Evolutionary conservation across 2,888 invertebrate species (phyloP).

Genomic region (Argynnis bischoffii): DNA sequence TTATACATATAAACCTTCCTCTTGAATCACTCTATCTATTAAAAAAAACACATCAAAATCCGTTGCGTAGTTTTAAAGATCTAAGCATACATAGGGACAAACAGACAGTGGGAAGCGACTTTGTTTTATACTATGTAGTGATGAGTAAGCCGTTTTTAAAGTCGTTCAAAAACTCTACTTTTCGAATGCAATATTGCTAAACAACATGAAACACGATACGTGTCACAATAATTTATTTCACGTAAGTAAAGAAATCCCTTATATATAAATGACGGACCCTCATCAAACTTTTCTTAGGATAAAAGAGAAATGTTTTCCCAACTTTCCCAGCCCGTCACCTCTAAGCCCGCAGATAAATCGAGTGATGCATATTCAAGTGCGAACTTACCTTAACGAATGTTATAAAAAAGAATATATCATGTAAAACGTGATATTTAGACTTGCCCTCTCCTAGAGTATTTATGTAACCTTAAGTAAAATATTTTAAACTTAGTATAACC

Average conservation of each 20-base stretch:
- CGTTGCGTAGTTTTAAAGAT: too few species aligned
- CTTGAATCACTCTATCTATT: too few species aligned
- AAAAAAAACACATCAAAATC: too few species aligned
- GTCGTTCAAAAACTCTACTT: too few species aligned
- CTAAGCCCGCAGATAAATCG: constrained; percentile 16
- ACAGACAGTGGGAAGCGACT: too few species aligned
- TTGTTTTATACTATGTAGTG: too few species aligned
- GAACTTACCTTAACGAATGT: constrained; percentile 24
- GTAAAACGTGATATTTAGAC: constrained; percentile 13
- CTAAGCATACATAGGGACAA: too few species aligned
- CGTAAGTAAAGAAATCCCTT: constrained; percentile 9
- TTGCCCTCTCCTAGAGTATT: too few species aligned
- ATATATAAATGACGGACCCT: constrained; percentile 19
- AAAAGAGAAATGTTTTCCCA: constrained; percentile 17
- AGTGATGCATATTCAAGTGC: constrained; percentile 21
- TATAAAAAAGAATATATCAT: constrained; percentile 9
- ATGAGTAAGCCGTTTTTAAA: too few species aligned
- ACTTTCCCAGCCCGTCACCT: constrained; percentile 18
- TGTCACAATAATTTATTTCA: constrained; percentile 20
- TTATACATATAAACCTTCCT: too few species aligned
- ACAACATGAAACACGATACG: background rate
- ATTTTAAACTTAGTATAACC: too few species aligned
- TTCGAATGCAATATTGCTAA: background rate
- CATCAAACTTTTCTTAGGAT: constrained; percentile 21
- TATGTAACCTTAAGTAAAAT: too few species aligned